Evolutionary conservation across 2,797 vertebrate genomes (phyloP), one percentile per base, ranked within the genome.

Genomic region (Limnodromus scolopaceus): DNA sequence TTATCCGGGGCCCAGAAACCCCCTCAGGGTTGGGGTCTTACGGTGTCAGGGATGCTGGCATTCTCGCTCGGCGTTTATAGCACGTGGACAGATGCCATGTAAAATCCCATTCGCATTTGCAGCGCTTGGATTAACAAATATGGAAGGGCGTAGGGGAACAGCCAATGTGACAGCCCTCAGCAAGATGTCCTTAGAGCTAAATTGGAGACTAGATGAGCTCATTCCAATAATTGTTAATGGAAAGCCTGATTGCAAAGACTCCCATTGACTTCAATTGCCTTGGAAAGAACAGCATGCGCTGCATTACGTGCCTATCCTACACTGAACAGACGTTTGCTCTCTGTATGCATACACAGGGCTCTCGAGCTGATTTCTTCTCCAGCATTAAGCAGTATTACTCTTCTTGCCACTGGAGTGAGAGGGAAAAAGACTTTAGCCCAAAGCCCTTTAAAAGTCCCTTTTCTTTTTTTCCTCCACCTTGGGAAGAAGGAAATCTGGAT

Each of bases 151-250:
- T 36, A 90, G 76, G 54, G 94, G 89, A 93, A 38, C 70, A 95
- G 92, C 51, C 80, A 34, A 13, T 61, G 84, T 87, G 57, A 83
- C 76, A 92, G 55, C 76, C 64, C 74, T 76, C 92, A 5, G 89
- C 90, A 88, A 88, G 80, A 84, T 81, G 75, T 95, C 87, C 84
- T 84, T 75, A 93, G 91, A 94, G 75, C 87, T 93, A 93, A 96
- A 96, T 66, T 92, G 65, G 92, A 88, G 92, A 22, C 1, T 46
- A 53, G 93, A 93, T 96, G 95, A 95, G 94, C 90, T 97, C 88
- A 93, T 96, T 94, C 94, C 92, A 92, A 63, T 76, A 93, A 88
- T 60, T 84, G 87, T 86, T 96, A 95, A 93, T 84, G 89, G 89
- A 86, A 93, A 96, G 70, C 58, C 85, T 93, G 83, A 92, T 91